phyloP scores from a whole-genome alignment of 2,797 vertebrate genomes.

The Apogon talboti region DNA sequence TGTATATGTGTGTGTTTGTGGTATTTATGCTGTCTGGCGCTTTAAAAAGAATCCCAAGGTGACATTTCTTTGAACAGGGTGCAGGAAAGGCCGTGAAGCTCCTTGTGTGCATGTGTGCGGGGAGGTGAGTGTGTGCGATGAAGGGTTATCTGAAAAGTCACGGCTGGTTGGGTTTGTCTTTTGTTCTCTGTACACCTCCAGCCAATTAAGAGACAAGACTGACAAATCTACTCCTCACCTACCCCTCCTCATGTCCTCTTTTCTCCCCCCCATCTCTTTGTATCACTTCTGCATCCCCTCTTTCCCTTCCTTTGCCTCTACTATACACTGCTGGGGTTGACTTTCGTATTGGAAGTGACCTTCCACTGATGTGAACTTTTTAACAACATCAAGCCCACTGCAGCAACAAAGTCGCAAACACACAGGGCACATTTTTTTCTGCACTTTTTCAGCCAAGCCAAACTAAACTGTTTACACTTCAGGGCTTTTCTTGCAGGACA shows the following conservation, averaged over 20 bases:
- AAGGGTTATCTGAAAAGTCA: conserved; percentile 75
- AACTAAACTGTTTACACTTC: conserved; percentile 35
- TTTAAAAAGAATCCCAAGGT: conserved; percentile 74
- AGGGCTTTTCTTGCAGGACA: not conserved
- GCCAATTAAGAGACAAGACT: conserved; percentile 82
- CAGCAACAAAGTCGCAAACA: conserved; percentile 61
- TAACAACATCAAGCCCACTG: conserved; percentile 58
- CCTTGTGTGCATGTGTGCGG: not conserved
- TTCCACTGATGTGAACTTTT: conserved; percentile 72
- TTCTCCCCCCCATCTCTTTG: conserved; percentile 38
- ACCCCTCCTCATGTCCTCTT: conserved; percentile 35
- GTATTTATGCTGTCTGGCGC: conserved; percentile 59
- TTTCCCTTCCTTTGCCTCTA: conserved; percentile 36
- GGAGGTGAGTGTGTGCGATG: conserved; percentile 31
- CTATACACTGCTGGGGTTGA: conserved; percentile 49
- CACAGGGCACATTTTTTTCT: conserved; percentile 34
- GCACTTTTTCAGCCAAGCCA: conserved; percentile 28
- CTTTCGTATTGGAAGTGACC: conserved; percentile 69
- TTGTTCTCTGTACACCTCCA: conserved; percentile 70
- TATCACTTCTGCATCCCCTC: conserved; percentile 40
- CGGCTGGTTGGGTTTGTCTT: conserved; percentile 76
- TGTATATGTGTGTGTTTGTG: conserved; percentile 24
- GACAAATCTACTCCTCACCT: conserved; percentile 72
- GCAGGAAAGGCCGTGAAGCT: conserved; percentile 47
- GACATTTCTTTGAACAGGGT: conserved; percentile 74